These are phyloP conservation scores for Entomobrya proxima DNA, from an alignment of 2,888 invertebrate species.

Conservation along the genomic window DNA sequence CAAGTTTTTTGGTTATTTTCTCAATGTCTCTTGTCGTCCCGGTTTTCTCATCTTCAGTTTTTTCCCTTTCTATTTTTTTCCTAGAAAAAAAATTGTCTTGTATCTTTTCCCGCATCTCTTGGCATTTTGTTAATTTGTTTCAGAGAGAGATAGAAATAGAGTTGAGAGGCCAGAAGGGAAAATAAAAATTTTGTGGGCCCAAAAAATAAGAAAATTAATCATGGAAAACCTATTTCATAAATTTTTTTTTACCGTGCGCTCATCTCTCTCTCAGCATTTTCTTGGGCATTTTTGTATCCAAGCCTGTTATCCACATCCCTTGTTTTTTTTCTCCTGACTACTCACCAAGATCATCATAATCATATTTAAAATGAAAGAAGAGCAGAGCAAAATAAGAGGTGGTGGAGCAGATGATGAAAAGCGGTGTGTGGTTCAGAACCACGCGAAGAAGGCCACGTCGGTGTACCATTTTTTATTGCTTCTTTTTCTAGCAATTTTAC, in stretches of 20 bases:
- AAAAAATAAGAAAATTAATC: constrained; percentile 61
- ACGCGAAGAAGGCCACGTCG: not conserved
- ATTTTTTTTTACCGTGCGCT: constrained; percentile 51
- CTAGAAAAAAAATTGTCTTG: constrained; percentile 29
- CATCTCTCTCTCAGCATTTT: constrained; percentile 61
- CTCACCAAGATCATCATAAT: constrained; percentile 54
- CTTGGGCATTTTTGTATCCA: constrained; percentile 61
- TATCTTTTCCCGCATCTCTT: constrained; percentile 55
- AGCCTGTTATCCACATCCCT: not conserved
- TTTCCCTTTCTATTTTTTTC: no score
- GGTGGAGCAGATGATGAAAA: constrained; percentile 39
- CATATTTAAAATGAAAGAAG: constrained; percentile 60
- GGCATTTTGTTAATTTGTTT: constrained; percentile 69
- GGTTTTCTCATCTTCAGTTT: constrained; percentile 12
- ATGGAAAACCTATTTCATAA: constrained; percentile 60
- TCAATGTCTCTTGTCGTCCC: constrained; percentile 5
- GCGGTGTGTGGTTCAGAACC: not conserved
- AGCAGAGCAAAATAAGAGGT: no score
- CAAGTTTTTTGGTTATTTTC: constrained; percentile 8
- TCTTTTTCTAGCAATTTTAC: constrained; percentile 26
- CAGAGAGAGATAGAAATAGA: constrained; percentile 50
- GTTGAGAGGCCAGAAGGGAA: constrained; percentile 63
- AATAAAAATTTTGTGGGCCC: constrained; percentile 56
- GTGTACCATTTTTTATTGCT: constrained; percentile 25
- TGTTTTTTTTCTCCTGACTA: not conserved